A percentile compares a stretch with the other conserved stretches of the same genome.
Conservation (phyloP, 1,140 invertebrate genomes). For the Plodia interpunctella region DNA sequence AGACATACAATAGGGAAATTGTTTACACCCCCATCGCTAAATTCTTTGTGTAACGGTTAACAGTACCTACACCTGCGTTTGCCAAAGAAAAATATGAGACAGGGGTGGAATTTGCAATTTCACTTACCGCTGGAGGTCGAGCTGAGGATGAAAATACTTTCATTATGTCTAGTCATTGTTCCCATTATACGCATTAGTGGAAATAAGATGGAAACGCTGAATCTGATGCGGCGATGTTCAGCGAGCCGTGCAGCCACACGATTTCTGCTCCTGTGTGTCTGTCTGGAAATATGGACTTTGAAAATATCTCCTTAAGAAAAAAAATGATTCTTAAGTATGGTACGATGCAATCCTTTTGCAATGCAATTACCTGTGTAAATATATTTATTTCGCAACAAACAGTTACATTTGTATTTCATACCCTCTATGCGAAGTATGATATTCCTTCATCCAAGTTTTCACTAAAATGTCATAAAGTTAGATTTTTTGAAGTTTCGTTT, state of each 20-base stretch:
- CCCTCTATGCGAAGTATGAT: no score
- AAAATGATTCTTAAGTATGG: no score
- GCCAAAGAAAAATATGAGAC: conserved; percentile 1
- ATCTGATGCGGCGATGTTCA: conserved; percentile 15
- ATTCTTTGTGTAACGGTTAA: not conserved
- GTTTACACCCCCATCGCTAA: not conserved
- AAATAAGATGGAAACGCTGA: conserved; percentile 26
- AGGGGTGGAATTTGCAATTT: conserved; percentile 9
- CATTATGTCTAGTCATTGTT: conserved; percentile 32
- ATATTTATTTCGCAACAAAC: no score
- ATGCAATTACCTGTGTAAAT: no score
- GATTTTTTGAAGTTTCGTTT: no score
- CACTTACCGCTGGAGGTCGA: conserved; percentile 5
- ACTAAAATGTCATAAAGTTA: no score
- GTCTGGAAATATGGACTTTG: not conserved
- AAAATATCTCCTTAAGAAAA: not conserved
- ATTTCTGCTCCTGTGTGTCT: not conserved
- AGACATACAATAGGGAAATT: not conserved
- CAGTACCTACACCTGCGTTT: not conserved
- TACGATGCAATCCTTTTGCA: not conserved
- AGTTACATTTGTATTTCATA: no score
- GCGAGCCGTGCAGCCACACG: not conserved
- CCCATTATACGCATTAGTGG: conserved; percentile 32
- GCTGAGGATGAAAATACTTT: conserved; percentile 12
- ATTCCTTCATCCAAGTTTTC: no score